Evolutionary conservation across 92 coral and sea anemone genomes (phyloP), one percentile per base, ranked within the genome.

Genomic region (Epizoanthus stellaris): DNA sequence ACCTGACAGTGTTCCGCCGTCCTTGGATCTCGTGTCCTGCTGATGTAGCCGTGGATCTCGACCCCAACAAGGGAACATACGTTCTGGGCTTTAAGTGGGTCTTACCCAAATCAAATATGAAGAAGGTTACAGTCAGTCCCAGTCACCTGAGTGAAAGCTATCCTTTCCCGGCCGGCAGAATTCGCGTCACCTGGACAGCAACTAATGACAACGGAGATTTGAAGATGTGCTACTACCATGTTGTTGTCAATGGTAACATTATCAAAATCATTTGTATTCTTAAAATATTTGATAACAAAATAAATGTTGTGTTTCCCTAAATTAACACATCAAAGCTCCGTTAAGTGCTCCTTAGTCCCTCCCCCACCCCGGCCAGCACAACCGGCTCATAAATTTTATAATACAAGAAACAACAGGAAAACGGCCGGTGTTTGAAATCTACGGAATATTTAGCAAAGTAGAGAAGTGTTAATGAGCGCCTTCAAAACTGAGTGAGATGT

Each of bases 1-100:
- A 6, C 45, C 61, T 40, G 73, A 53, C 77, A 97, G 99, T 97
- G n/a, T 91, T 87, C 91, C 85, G 85, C 69, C 80, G 87, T 70
- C 99, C 99, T 5, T 97, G 99, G 99, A 97, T 97, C 39, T 90
- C 85, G 17, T 97, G 99, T 73, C 98, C 99, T 45, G 63, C 80
- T 34, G 94, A 94, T 81, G 90, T 92, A 45, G 89, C 88, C 5
- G 96, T 94, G 52, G 73, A 88, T 2, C 93, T 97, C 10, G 66
- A 88, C 5, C 66, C 97, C 38, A 45, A 66, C 75, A 76, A 69
- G 67, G 88, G 90, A 68, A 94, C 89, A 15, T 87, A 88, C 23
- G 94, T 92, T 36, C 92, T 97, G 23, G 98, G 94, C 3, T 89
- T 61, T 73, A 92, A 92, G 73, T 97, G 99, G 99, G 87, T 87